phyloP scores from a whole-genome alignment of 1,140 invertebrate species.

The Ceratosolen fusciceps region DNA sequence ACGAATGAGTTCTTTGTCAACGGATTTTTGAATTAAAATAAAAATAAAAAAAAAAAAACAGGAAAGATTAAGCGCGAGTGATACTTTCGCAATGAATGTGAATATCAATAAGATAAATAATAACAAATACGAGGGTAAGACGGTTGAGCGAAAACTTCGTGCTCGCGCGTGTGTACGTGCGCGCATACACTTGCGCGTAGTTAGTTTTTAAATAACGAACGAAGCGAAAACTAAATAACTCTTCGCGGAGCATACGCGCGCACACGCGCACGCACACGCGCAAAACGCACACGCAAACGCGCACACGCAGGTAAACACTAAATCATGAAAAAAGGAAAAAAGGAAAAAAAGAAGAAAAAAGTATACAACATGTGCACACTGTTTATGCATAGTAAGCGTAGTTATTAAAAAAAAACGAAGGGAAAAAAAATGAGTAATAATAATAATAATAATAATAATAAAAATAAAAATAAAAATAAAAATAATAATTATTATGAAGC shows the following conservation, averaged over 20 bases:
- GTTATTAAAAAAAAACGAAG: constrained; percentile 22
- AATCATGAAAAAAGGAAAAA: constrained; percentile 1
- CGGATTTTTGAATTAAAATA: constrained; percentile 14
- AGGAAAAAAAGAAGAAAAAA: no score
- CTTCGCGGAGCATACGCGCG: not conserved
- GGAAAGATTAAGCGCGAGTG: constrained; percentile 1
- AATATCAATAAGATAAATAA: constrained; percentile 4
- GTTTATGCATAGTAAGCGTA: constrained; percentile 30
- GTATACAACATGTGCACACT: constrained; percentile 4
- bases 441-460: constrained; percentile 4
- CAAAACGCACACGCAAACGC: not conserved
- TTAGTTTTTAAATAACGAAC: not conserved
- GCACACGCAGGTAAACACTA: not conserved
- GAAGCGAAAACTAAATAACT: not conserved
- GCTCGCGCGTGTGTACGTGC: not conserved
- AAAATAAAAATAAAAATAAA: no score
- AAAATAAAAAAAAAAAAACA: no score
- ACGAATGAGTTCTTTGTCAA: constrained; percentile 25
- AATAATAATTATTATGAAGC: no score
- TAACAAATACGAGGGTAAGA: not conserved
- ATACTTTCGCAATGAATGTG: constrained; percentile 6
- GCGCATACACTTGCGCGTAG: not conserved
- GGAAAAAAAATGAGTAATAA: constrained; percentile 4
- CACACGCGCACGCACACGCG: not conserved
- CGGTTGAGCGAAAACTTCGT: not conserved